Conservation (phyloP, 2,888 invertebrate species). For the Dichetophora obliterata region DNA sequence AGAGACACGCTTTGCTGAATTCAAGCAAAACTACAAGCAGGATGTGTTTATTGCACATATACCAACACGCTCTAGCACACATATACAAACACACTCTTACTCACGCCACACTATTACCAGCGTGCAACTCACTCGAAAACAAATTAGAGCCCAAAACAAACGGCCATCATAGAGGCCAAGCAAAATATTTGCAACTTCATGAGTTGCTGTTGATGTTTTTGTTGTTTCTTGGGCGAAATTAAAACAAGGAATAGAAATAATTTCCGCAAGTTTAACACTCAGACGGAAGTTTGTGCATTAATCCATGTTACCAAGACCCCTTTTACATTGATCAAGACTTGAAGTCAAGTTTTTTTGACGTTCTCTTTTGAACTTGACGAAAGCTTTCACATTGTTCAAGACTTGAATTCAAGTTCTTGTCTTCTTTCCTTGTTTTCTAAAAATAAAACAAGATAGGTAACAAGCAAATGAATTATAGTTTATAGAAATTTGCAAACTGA, state of each 20-base stretch:
- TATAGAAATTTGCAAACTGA: too few relatives aligned
- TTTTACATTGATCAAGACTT: too few relatives aligned
- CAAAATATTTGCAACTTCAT: not conserved
- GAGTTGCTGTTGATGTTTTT: too few relatives aligned
- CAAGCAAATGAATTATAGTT: too few relatives aligned
- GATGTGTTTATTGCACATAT: conserved; percentile 3
- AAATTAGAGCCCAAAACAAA: conserved; percentile 18
- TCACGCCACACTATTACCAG: not conserved
- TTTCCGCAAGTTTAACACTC: conserved; percentile 15
- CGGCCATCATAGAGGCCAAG: not conserved
- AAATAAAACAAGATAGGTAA: too few relatives aligned
- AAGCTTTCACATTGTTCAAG: too few relatives aligned
- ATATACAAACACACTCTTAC: not conserved
- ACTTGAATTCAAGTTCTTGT: too few relatives aligned
- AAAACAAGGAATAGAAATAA: conserved; percentile 11
- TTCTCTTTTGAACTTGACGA: too few relatives aligned
- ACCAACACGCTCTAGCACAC: not conserved
- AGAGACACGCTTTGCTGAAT: not conserved
- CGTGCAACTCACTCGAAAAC: not conserved
- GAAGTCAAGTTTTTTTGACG: too few relatives aligned
- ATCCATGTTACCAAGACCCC: too few relatives aligned
- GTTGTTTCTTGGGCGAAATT: not conserved
- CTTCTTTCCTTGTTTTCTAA: too few relatives aligned
- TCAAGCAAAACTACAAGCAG: not conserved
- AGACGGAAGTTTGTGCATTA: not conserved